These are phyloP conservation scores for Hydroisotoma schaefferi DNA, from an alignment of 2,888 invertebrate genomes.

Conservation along the genomic window DNA sequence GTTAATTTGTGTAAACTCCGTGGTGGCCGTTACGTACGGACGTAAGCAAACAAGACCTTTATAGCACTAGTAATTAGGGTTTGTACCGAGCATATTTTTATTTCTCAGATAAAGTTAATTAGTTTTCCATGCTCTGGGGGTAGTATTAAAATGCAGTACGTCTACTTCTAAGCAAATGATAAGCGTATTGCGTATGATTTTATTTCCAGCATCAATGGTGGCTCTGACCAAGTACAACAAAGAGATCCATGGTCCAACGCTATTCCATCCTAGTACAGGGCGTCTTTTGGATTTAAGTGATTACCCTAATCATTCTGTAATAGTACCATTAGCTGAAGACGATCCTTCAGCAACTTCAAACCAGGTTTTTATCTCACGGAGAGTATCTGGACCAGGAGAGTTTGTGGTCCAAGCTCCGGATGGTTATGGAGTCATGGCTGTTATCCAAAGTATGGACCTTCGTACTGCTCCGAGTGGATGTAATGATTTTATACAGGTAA, in stretches of 20 bases:
- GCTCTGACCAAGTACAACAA: slow-evolving; percentile 32
- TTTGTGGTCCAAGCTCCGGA: slow-evolving; percentile 27
- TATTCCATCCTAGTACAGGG: slow-evolving; percentile 32
- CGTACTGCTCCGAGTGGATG: slow-evolving; percentile 28
- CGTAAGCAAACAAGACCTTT: slow-evolving; percentile 22
- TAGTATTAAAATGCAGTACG: too few species aligned
- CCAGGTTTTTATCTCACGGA: slow-evolving; percentile 32
- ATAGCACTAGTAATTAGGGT: too few species aligned
- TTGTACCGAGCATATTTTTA: neutral
- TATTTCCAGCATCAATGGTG: slow-evolving; percentile 28
- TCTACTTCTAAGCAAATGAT: too few species aligned
- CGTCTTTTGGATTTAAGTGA: slow-evolving; percentile 24
- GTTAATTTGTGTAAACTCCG: neutral
- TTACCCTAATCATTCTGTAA: slow-evolving; percentile 35
- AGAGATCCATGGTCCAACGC: slow-evolving; percentile 25
- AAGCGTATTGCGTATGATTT: neutral
- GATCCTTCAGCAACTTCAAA: slow-evolving; percentile 30
- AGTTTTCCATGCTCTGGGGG: too few species aligned
- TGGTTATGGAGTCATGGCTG: slow-evolving; percentile 36
- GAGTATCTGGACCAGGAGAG: slow-evolving; percentile 37
- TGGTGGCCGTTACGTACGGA: slow-evolving; percentile 26
- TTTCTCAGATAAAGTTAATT: neutral
- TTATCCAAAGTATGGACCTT: slow-evolving; percentile 33
- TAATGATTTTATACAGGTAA: slow-evolving; percentile 37
- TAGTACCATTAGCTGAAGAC: slow-evolving; percentile 32